Evolutionary conservation across 2,888 invertebrate genomes (phyloP).

Genomic region (Luperina testacea): DNA sequence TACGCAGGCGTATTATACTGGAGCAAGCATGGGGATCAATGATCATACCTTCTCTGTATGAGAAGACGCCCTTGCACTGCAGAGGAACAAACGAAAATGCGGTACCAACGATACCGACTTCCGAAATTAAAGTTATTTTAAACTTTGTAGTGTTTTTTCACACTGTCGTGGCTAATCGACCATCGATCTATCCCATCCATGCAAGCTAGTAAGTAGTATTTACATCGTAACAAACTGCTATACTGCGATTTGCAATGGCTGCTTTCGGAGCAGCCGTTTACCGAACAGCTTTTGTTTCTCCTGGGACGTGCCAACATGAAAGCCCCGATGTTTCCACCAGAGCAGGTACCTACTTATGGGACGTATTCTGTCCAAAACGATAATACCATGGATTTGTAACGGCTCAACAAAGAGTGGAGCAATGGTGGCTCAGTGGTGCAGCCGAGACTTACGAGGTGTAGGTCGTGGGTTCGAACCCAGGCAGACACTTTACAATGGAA

Average conservation of each 20-base stretch:
- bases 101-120: too few species aligned
- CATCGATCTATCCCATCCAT: not conserved
- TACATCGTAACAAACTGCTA: not conserved
- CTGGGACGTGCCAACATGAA: not conserved
- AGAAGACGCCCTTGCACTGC: not conserved
- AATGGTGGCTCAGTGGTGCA: too few species aligned
- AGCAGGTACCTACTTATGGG: not conserved
- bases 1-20: too few species aligned
- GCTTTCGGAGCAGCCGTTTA: not conserved
- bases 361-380: not conserved
- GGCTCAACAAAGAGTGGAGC: too few species aligned
- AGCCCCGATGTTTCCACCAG: not conserved
- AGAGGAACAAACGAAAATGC: not conserved
- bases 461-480: too few species aligned
- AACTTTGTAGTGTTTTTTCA: too few species aligned
- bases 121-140: too few species aligned
- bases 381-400: not conserved
- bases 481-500: too few species aligned
- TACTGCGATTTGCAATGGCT: too few species aligned
- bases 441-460: too few species aligned
- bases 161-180: not conserved
- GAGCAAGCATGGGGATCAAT: not conserved
- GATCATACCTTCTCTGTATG: not conserved
- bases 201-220: not conserved
- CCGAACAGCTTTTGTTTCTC: not conserved